phyloP scores from a whole-genome alignment of 2,113 vertebrate species.

The Rhinogobius similis region DNA sequence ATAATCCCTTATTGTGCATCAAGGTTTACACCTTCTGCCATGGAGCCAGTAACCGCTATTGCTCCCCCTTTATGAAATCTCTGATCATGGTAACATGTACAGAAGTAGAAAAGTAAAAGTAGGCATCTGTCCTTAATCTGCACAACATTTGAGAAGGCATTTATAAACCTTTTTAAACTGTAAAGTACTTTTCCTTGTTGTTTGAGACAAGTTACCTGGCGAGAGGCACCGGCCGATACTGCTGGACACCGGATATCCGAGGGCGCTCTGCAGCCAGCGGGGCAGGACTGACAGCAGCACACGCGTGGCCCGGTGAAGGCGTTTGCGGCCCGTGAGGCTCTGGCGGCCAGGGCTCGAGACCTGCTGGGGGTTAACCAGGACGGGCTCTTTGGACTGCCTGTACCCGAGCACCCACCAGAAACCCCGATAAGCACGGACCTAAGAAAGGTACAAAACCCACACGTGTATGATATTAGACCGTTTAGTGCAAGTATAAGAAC shows the following conservation, averaged over 20 bases:
- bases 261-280: conserved; percentile 59
- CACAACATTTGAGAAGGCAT: no score
- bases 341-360: conserved; percentile 48
- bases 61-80: no score
- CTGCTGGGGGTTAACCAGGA: neutral
- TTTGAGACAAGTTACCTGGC: conserved; percentile 63
- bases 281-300: conserved; percentile 75
- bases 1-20: no score
- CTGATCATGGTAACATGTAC: no score
- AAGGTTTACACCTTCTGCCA: no score
- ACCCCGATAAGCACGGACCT: conserved; percentile 64
- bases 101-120: no score
- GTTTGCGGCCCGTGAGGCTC: conserved; percentile 66
- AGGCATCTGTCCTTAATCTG: no score
- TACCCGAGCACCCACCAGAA: conserved; percentile 73
- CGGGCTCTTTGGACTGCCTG: conserved; percentile 17
- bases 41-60: no score
- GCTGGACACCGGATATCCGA: conserved; percentile 70
- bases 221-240: conserved; percentile 67
- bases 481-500: neutral
- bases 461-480: no score
- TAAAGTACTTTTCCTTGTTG: no score
- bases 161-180: no score
- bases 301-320: conserved; percentile 31
- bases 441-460: neutral